A percentile compares a stretch with the other conserved stretches of the same genome.
phyloP scores from a whole-genome alignment of 30 jellyfish, hydroid and myxozoan genomes.

The Hydractinia echinata region DNA sequence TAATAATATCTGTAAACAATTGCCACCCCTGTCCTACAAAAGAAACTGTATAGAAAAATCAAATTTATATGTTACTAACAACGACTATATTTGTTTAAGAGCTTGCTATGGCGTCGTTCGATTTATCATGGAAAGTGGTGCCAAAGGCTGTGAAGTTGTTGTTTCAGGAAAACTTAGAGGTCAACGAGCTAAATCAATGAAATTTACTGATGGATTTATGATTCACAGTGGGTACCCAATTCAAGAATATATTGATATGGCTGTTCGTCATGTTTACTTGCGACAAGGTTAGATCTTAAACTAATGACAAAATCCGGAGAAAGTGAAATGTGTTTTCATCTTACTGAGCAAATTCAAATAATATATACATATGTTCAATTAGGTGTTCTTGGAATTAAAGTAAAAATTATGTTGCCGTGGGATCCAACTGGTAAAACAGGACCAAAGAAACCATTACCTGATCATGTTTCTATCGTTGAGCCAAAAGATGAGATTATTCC shows the following conservation, averaged over 20 bases:
- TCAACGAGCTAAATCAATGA: conserved; percentile 99
- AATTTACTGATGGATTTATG: conserved; percentile 98
- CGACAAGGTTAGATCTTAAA: conserved; percentile 73
- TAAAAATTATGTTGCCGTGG: conserved; percentile 95
- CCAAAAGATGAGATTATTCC: conserved; percentile 86
- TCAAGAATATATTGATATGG: conserved; percentile 91
- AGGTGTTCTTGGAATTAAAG: conserved; percentile 97
- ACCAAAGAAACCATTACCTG: conserved; percentile 95
- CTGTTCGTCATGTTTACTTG: conserved; percentile 89
- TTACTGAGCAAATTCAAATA: neutral
- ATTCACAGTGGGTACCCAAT: conserved; percentile 98
- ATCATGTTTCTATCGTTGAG: conserved; percentile 91
- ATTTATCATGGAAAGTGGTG: conserved; percentile 97
- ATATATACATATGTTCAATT: neutral
- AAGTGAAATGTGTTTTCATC: neutral
- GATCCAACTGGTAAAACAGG: conserved; percentile 98
- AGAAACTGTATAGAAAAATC: too few relatives aligned
- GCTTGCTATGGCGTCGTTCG: conserved; percentile 99
- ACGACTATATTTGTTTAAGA: conserved; percentile 18
- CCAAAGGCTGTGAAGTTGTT: conserved; percentile 99
- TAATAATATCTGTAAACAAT: too few relatives aligned
- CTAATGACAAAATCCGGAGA: neutral
- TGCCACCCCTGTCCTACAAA: too few relatives aligned
- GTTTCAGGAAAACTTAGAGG: conserved; percentile 98
- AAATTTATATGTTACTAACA: neutral